Evolutionary conservation across 2,797 vertebrate species (phyloP).

Genomic region (Sebastes jordani): DNA sequence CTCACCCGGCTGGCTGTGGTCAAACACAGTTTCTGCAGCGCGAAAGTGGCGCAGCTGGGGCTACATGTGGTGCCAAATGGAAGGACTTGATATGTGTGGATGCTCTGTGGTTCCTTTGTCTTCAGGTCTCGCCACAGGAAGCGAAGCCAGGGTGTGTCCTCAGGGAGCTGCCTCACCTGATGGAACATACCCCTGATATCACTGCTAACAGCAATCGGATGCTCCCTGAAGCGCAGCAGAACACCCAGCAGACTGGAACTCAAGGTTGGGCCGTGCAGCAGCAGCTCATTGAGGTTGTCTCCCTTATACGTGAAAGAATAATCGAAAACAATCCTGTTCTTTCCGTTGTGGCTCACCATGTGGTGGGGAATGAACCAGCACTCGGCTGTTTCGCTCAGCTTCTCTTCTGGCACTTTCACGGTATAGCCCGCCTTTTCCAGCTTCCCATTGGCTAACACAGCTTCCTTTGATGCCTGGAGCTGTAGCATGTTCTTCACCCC

Average conservation of each 20-base stretch:
- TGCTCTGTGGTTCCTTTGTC: neutral
- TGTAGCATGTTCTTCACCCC: neutral
- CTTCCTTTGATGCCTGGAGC: neutral
- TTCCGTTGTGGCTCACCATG: neutral
- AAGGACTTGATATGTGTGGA: neutral
- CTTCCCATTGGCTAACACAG: neutral
- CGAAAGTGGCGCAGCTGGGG: neutral
- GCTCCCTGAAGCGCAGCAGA: neutral
- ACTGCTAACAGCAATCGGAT: neutral
- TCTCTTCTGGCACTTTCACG: too few species aligned
- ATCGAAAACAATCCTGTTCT: neutral
- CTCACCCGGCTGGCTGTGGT: neutral
- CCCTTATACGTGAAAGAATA: neutral
- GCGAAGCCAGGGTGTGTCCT: neutral
- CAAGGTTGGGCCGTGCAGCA: neutral
- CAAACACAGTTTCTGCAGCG: neutral
- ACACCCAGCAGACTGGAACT: too few species aligned
- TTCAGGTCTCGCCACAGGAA: neutral
- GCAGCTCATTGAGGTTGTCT: neutral
- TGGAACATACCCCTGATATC: neutral
- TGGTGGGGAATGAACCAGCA: neutral
- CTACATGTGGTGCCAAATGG: neutral
- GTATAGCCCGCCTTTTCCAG: too few species aligned
- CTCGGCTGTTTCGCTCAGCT: neutral
- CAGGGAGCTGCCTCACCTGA: too few species aligned